These are phyloP conservation scores for Strongylocentrotus purpuratus DNA, from an alignment of 35 echinoderm and acorn worm genomes.

Conservation along the genomic window DNA sequence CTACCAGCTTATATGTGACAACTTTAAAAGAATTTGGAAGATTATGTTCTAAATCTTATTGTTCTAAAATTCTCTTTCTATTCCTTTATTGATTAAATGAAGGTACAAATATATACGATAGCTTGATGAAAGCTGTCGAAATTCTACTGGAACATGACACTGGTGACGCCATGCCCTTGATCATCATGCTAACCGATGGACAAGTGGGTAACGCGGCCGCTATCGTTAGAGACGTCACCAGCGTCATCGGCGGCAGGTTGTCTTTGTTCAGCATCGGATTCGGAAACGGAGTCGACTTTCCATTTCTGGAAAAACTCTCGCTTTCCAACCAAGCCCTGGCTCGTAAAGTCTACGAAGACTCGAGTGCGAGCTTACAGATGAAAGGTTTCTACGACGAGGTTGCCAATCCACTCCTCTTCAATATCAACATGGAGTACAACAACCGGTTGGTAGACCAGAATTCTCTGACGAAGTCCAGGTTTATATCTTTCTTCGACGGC, in stretches of 20 bases:
- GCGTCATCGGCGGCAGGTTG: slow-evolving; percentile 19
- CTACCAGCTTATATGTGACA: too few relatives aligned
- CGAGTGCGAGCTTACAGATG: slow-evolving; percentile 67
- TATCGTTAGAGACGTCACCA: slow-evolving; percentile 37
- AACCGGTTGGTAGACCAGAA: slow-evolving; percentile 56
- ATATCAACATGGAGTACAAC: slow-evolving; percentile 66
- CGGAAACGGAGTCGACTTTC: slow-evolving; percentile 59
- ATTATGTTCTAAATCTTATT: neutral
- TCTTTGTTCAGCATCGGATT: slow-evolving; percentile 74
- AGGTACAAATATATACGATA: slow-evolving; percentile 68
- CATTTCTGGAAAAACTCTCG: slow-evolving; percentile 69
- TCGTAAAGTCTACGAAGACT: slow-evolving; percentile 81
- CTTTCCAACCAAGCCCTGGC: slow-evolving; percentile 61
- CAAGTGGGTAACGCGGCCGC: too few relatives aligned
- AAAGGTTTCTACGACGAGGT: slow-evolving; percentile 85
- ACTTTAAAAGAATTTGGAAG: neutral
- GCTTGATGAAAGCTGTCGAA: slow-evolving; percentile 36
- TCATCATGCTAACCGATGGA: slow-evolving; percentile 85
- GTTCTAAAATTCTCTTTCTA: neutral
- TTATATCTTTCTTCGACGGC: slow-evolving; percentile 73
- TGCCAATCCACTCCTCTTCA: slow-evolving; percentile 75
- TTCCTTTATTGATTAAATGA: neutral
- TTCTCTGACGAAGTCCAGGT: slow-evolving; percentile 65
- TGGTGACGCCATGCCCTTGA: slow-evolving; percentile 35
- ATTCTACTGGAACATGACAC: slow-evolving; percentile 24